Percentiles rank a stretch among this genome's conserved stretches.
These are phyloP conservation scores for Parazoanthus darwini DNA, from an alignment of 92 coral and sea anemone species.

Conservation along the genomic window DNA sequence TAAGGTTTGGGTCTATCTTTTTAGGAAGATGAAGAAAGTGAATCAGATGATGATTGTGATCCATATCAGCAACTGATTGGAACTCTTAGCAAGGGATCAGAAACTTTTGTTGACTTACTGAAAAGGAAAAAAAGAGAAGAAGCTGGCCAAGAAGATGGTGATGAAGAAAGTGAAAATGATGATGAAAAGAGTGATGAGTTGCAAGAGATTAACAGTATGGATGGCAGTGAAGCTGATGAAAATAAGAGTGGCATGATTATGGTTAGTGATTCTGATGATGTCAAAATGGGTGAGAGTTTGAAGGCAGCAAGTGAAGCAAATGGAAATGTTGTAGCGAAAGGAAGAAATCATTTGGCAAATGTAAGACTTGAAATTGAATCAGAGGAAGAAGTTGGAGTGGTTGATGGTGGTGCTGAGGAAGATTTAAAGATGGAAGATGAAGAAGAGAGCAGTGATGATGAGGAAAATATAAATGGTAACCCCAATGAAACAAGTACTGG, in stretches of 20 bases:
- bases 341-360: not conserved
- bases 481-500: not conserved
- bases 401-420: constrained; percentile 37
- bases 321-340: not conserved
- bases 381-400: constrained; percentile 30
- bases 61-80: constrained; percentile 77
- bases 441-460: constrained; percentile 40
- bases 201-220: constrained; percentile 5
- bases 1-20: not conserved
- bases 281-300: not conserved
- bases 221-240: not conserved
- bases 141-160: constrained; percentile 55
- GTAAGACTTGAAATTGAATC: constrained; percentile 7
- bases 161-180: not conserved
- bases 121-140: constrained; percentile 49
- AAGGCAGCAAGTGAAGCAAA: constrained; percentile 23
- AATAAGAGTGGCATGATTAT: not conserved
- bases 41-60: constrained; percentile 43
- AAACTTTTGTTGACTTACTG: constrained; percentile 21
- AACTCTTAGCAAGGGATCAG: constrained; percentile 55
- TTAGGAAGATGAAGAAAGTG: constrained; percentile 39
- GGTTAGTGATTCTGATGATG: not conserved
- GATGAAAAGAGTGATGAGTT: constrained; percentile 28
- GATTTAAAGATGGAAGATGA: constrained; percentile 30
- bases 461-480: not conserved